phyloP scores from a whole-genome alignment of 2,888 invertebrate species.

The Criorhina ranunculi region DNA sequence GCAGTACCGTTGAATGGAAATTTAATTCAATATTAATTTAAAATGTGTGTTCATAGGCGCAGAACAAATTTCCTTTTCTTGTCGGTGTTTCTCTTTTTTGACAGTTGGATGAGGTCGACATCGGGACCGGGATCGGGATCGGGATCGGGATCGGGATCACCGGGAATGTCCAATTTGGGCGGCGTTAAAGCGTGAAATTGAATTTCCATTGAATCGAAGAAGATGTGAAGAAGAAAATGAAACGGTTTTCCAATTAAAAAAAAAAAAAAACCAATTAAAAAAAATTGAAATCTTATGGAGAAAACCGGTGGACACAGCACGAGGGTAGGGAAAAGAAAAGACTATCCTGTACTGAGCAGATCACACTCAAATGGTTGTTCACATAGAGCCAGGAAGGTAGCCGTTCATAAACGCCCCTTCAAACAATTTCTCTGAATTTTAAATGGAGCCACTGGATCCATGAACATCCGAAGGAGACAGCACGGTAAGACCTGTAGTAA shows the following conservation, averaged over 20 bases:
- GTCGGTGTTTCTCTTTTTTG: conserved; percentile 23
- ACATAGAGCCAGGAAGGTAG: too few species aligned
- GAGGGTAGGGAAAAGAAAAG: too few species aligned
- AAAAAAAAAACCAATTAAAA: conserved; percentile 15
- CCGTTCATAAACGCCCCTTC: too few species aligned
- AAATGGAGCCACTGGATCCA: too few species aligned
- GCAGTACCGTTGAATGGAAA: conserved; percentile 41
- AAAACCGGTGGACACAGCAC: too few species aligned
- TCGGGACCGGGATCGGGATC: too few species aligned
- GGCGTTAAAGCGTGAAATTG: conserved; percentile 77
- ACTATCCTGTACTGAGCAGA: too few species aligned
- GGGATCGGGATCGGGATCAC: too few species aligned
- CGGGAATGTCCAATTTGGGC: conserved; percentile 67
- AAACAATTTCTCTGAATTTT: too few species aligned
- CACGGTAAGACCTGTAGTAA: too few species aligned
- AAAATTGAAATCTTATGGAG: background rate
- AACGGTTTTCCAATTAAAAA: conserved; percentile 26
- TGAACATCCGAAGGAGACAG: too few species aligned
- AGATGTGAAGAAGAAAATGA: conserved; percentile 43
- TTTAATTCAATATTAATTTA: conserved; percentile 74
- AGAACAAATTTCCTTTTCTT: conserved; percentile 59
- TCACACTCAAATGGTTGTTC: too few species aligned
- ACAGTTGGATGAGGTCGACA: conserved; percentile 57
- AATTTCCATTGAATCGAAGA: conserved; percentile 59
- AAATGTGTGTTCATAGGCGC: conserved; percentile 70